Percentiles rank a stretch among this genome's conserved stretches.
These are phyloP conservation scores for Balaeniceps rex DNA, from an alignment of 2,113 vertebrate genomes.

Conservation along the genomic window DNA sequence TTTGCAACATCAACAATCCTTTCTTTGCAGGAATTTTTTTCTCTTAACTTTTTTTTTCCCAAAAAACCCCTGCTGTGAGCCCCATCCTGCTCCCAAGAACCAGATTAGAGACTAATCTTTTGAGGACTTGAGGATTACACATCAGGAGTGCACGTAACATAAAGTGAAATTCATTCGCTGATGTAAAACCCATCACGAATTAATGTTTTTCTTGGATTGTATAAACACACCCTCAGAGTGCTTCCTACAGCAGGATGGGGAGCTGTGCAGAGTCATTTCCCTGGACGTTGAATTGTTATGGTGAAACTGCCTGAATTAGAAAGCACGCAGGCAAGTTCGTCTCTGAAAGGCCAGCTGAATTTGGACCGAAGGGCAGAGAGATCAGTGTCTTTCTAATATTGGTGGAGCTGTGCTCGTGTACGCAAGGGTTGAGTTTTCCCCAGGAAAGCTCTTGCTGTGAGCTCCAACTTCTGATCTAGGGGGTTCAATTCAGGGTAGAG, in stretches of 20 bases:
- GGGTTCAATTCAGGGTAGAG: background rate
- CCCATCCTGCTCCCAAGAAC: background rate
- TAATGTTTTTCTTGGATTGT: background rate
- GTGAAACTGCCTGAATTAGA: background rate
- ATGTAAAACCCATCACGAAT: background rate
- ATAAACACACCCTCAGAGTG: background rate
- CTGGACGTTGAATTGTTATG: background rate
- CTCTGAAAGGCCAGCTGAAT: background rate
- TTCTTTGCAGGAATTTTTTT: background rate
- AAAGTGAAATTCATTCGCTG: background rate
- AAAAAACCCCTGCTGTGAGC: background rate
- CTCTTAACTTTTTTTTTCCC: background rate
- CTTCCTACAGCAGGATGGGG: conserved; percentile 9
- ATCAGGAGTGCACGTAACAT: background rate
- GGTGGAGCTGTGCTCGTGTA: background rate
- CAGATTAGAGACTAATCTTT: background rate
- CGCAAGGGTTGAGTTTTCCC: background rate
- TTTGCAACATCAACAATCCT: background rate
- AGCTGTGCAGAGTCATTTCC: conserved; percentile 40
- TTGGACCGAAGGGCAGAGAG: background rate
- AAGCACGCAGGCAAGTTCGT: background rate
- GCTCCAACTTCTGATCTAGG: background rate
- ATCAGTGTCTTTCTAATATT: background rate
- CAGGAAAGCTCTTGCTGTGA: background rate
- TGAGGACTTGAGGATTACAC: background rate